Conservation (phyloP, 2,888 invertebrate species). For the Encarsia formosa region DNA sequence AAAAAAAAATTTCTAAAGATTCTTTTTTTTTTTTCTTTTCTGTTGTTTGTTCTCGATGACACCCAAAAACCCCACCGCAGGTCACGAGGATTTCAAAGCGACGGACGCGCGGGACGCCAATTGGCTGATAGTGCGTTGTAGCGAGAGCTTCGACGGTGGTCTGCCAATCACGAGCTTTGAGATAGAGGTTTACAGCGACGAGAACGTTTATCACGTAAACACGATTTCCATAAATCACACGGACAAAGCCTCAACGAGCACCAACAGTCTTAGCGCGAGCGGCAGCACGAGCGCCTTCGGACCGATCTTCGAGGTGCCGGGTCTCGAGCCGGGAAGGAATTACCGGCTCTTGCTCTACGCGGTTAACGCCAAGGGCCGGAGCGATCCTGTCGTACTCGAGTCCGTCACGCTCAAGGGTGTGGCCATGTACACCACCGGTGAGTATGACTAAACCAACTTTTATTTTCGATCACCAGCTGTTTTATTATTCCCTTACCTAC, state of each 20-base stretch:
- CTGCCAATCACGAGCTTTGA: constrained; percentile 66
- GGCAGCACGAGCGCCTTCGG: constrained; percentile 29
- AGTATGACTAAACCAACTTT: no score
- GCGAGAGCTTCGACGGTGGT: constrained; percentile 84
- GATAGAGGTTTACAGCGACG: constrained; percentile 45
- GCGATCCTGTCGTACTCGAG: constrained; percentile 78
- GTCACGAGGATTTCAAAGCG: constrained; percentile 42
- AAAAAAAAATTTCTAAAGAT: no score
- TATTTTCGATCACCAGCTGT: background rate
- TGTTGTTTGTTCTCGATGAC: no score
- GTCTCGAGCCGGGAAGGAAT: constrained; percentile 69
- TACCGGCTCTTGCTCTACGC: constrained; percentile 80
- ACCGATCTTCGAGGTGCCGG: constrained; percentile 66
- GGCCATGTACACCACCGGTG: constrained; percentile 57
- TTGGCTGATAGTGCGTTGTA: constrained; percentile 80
- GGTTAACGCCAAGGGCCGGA: constrained; percentile 81
- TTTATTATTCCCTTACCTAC: no score
- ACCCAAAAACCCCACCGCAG: constrained; percentile 32
- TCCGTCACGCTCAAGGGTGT: constrained; percentile 81
- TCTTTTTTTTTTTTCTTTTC: no score
- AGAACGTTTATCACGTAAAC: constrained; percentile 42
- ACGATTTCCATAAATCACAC: constrained; percentile 43
- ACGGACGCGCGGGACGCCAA: constrained; percentile 55
- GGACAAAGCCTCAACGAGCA: constrained; percentile 36
- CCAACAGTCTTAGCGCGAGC: constrained; percentile 5